These are phyloP conservation scores for Brachypalpus laphriformis DNA, from an alignment of 2,888 invertebrate species.

Conservation along the genomic window DNA sequence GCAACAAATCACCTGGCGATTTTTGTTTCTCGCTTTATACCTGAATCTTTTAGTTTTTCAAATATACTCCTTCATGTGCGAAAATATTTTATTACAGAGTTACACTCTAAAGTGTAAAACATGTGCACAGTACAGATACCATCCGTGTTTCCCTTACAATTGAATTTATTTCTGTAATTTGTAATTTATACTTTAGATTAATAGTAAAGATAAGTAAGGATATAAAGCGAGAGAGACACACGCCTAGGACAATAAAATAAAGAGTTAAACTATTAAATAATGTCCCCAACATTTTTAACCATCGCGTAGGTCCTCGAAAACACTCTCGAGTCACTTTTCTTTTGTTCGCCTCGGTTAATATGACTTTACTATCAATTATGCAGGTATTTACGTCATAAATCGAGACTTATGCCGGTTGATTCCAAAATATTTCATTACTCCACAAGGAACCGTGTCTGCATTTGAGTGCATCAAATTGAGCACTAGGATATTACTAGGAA, in stretches of 20 bases:
- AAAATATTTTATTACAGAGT: constrained; percentile 5
- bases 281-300: constrained; percentile 35
- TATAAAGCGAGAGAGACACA: constrained; percentile 6
- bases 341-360: constrained; percentile 20
- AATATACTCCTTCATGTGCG: constrained; percentile 9
- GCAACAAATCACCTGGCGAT: constrained; percentile 44
- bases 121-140: background rate
- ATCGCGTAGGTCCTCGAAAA: constrained; percentile 30
- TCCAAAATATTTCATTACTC: constrained; percentile 23
- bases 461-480: constrained; percentile 50
- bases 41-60: background rate
- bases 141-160: background rate
- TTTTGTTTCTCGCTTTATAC: background rate
- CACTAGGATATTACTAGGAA: constrained; percentile 43
- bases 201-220: constrained; percentile 2
- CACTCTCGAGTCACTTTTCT: background rate
- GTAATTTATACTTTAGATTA: background rate
- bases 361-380: constrained; percentile 58
- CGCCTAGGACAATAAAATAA: constrained; percentile 1
- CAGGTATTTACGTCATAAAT: constrained; percentile 71
- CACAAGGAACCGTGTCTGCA: background rate
- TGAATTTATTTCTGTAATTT: background rate
- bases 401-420: constrained; percentile 40
- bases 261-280: constrained; percentile 37
- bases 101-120: too few species aligned